These are phyloP conservation scores for Corvus cornix DNA, from an alignment of 2,113 vertebrate species.

Conservation along the genomic window DNA sequence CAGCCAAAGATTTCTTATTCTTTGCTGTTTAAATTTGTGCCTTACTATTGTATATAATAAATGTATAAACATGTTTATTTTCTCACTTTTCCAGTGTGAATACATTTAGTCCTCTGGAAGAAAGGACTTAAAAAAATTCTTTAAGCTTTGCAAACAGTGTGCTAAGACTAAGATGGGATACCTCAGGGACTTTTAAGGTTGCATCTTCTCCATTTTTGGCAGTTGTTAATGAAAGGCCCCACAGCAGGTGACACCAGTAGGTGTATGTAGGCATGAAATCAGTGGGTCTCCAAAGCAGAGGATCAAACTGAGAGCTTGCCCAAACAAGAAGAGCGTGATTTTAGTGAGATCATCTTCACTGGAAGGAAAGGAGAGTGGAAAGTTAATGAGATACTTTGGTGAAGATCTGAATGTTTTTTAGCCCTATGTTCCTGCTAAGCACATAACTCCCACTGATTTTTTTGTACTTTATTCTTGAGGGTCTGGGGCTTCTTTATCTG, in stretches of 20 bases:
- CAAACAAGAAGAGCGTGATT: not conserved
- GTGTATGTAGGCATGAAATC: not conserved
- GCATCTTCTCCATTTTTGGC: not conserved
- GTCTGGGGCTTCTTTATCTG: not conserved
- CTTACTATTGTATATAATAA: constrained; percentile 85
- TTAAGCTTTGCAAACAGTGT: not conserved
- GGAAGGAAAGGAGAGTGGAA: not conserved
- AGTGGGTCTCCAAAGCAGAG: not conserved
- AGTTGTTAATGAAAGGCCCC: not conserved
- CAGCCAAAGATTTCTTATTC: constrained; percentile 78
- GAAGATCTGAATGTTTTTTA: not conserved
- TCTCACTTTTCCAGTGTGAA: constrained; percentile 14
- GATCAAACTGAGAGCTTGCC: not conserved
- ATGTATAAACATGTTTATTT: constrained; percentile 66
- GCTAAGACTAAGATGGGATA: not conserved
- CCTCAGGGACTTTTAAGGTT: not conserved
- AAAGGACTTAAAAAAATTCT: not conserved
- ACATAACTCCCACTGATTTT: not conserved
- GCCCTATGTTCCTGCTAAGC: not conserved
- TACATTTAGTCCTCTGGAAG: not conserved
- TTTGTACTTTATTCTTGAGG: not conserved
- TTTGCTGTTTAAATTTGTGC: constrained; percentile 81
- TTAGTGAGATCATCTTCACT: not conserved
- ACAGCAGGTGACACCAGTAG: not conserved
- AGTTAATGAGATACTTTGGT: not conserved